These are phyloP conservation scores for Drosophila nannoptera DNA, from an alignment of 1,140 invertebrate species.

Conservation along the genomic window DNA sequence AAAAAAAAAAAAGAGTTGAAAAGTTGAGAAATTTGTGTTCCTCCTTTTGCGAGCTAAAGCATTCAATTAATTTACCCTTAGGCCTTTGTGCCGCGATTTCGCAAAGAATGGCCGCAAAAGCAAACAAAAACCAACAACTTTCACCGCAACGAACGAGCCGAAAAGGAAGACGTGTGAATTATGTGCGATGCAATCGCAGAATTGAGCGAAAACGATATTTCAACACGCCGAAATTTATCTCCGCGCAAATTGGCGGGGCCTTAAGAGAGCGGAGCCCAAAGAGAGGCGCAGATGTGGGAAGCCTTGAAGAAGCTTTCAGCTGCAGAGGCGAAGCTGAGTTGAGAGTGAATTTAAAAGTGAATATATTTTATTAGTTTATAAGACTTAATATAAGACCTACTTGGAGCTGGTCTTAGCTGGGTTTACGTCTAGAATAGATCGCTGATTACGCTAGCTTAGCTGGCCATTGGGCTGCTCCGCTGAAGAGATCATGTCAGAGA, in stretches of 20 bases:
- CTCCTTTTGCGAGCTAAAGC: slow-evolving; percentile 29
- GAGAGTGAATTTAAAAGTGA: no score
- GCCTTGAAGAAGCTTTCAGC: background rate
- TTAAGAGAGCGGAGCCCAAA: background rate
- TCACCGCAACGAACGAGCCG: slow-evolving; percentile 51
- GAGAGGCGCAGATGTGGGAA: no score
- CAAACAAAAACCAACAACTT: slow-evolving; percentile 52
- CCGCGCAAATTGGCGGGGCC: background rate
- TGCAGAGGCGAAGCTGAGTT: background rate
- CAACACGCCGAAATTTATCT: slow-evolving; percentile 38
- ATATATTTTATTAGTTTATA: no score
- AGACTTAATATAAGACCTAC: no score
- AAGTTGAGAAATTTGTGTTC: slow-evolving; percentile 57
- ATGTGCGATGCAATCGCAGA: slow-evolving; percentile 28
- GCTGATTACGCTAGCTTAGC: no score
- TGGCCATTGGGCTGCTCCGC: no score
- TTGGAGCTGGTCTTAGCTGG: no score
- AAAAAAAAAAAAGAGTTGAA: slow-evolving; percentile 64
- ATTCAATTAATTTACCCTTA: slow-evolving; percentile 65
- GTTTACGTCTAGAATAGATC: no score
- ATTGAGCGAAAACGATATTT: slow-evolving; percentile 37
- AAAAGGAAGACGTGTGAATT: slow-evolving; percentile 49
- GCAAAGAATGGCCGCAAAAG: slow-evolving; percentile 36
- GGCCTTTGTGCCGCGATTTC: slow-evolving; percentile 8
- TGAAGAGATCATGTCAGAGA: no score